Conservation (phyloP, 2,797 vertebrate genomes). For the Lepidocolaptes lacrymiger region DNA sequence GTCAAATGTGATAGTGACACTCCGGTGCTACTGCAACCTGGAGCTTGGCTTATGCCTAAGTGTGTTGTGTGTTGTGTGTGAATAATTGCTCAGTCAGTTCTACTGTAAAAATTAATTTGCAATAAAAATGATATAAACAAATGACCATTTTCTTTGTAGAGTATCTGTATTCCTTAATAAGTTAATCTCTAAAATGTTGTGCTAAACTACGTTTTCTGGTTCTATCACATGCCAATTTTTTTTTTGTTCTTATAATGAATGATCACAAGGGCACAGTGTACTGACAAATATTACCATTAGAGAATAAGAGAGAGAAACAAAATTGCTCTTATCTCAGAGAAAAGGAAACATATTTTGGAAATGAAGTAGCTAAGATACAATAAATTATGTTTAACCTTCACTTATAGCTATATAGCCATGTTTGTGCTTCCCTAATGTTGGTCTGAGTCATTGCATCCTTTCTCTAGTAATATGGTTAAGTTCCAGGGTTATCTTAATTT, state of each 20-base stretch:
- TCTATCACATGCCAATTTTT: background rate
- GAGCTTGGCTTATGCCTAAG: background rate
- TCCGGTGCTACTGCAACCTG: background rate
- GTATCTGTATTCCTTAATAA: background rate
- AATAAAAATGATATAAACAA: background rate
- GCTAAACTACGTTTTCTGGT: background rate
- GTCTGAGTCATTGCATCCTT: background rate
- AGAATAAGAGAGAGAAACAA: slow-evolving; percentile 21
- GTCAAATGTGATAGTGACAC: slow-evolving; percentile 3
- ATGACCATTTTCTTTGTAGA: background rate
- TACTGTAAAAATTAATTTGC: background rate
- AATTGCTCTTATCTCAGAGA: slow-evolving; percentile 25
- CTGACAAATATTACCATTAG: background rate
- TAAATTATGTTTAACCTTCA: slow-evolving; percentile 11
- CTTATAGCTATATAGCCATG: background rate
- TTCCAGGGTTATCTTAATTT: slow-evolving; percentile 31
- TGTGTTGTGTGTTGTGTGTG: background rate
- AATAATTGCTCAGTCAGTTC: background rate
- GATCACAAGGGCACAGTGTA: background rate
- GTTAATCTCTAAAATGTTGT: background rate
- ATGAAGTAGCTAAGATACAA: slow-evolving; percentile 1
- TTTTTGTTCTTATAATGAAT: background rate
- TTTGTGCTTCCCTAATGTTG: background rate
- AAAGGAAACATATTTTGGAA: slow-evolving; percentile 44
- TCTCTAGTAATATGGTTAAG: slow-evolving; percentile 14